Conservation (phyloP, 2,113 vertebrate genomes). For the Myrmophylax atrothorax region DNA sequence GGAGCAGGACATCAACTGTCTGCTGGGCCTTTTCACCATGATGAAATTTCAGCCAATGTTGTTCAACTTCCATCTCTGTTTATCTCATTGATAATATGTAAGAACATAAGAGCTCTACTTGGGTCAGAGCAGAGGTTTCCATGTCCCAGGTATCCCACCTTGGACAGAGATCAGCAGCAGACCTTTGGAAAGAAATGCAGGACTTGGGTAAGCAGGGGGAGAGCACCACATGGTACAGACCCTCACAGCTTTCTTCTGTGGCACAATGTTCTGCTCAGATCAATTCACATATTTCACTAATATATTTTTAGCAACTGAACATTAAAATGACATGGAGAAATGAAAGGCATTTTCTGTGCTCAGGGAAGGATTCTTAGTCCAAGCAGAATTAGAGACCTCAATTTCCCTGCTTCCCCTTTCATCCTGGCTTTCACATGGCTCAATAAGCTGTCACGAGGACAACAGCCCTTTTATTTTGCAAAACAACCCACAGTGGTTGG, state of each 20-base stretch:
- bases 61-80: neutral
- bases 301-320: neutral
- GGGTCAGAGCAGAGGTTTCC: neutral
- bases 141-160: neutral
- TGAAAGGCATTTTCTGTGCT: neutral
- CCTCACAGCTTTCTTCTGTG: neutral
- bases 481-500: neutral
- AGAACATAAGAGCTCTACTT: neutral
- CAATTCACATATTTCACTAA: neutral
- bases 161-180: neutral
- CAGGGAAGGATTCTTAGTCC: neutral
- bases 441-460: neutral
- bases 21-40: neutral
- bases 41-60: neutral
- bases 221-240: rapidly evolving
- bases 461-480: neutral
- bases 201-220: neutral
- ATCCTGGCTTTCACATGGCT: neutral
- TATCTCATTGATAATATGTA: neutral
- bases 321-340: neutral
- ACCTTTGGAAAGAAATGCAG: neutral
- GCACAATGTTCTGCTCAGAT: neutral
- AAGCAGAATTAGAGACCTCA: neutral
- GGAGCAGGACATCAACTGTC: neutral
- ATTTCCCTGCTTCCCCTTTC: neutral